Evolutionary conservation across 2,113 vertebrate genomes (phyloP).

Genomic region (Copsychus sechellarum): DNA sequence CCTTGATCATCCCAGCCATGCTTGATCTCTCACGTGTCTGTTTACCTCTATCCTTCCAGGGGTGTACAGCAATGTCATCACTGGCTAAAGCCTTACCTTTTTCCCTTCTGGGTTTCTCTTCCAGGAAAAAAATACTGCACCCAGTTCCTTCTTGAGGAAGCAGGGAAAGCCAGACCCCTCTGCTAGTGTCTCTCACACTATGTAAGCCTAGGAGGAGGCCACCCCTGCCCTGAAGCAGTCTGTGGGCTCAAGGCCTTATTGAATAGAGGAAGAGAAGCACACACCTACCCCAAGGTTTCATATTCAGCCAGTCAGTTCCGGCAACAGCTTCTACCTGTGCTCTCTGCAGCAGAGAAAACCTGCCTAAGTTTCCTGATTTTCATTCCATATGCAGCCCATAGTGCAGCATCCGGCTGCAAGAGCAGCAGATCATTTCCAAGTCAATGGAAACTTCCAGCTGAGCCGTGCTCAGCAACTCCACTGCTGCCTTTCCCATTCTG

Average conservation of each 20-base stretch:
- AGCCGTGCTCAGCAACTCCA: accelerated
- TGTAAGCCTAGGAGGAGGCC: not conserved
- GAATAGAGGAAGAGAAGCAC: not conserved
- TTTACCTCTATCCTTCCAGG: not conserved
- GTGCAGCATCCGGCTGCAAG: not conserved
- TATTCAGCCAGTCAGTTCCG: not conserved
- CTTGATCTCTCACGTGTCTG: not conserved
- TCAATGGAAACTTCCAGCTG: not conserved
- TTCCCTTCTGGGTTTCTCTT: not conserved
- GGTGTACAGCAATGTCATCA: accelerated
- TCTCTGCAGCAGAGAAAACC: not conserved
- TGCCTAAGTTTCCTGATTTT: not conserved
- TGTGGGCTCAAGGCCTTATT: not conserved
- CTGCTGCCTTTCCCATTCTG: not conserved
- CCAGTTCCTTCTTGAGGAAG: not conserved
- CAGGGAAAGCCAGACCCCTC: not conserved
- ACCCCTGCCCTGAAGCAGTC: not conserved
- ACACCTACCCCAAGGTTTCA: not conserved
- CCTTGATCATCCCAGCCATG: not conserved
- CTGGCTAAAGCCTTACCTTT: not conserved
- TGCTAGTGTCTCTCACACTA: not conserved
- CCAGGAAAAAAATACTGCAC: not conserved
- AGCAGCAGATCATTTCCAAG: not conserved
- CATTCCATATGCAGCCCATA: not conserved
- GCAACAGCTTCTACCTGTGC: not conserved